Percentiles rank a stretch among this genome's conserved stretches.
Evolutionary conservation across 1,140 invertebrate genomes (phyloP).

Genomic region (Nixonia krombeini): DNA sequence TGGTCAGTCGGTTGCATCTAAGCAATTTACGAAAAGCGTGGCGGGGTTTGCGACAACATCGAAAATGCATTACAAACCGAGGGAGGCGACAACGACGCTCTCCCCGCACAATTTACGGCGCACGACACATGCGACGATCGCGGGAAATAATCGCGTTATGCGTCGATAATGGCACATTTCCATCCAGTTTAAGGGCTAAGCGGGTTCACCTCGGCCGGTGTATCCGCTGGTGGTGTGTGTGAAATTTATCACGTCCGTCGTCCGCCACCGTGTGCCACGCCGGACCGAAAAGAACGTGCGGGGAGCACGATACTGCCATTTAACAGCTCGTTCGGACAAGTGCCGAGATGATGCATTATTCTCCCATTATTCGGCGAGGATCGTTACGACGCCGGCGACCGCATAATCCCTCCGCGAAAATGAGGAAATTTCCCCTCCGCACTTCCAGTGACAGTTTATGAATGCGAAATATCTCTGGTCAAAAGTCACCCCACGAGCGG

Average conservation of each 20-base stretch:
- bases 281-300: conserved; percentile 20
- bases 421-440: conserved; percentile 11
- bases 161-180: conserved; percentile 26
- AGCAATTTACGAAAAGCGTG: no score
- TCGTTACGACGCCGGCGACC: conserved; percentile 27
- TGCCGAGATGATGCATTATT: conserved; percentile 22
- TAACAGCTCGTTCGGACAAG: conserved; percentile 43
- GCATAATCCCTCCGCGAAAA: conserved; percentile 27
- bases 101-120: not conserved
- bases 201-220: not conserved
- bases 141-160: not conserved
- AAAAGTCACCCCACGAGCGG: conserved; percentile 18
- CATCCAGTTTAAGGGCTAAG: conserved; percentile 27
- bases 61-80: not conserved
- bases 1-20: no score
- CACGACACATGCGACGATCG: not conserved
- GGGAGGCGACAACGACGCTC: not conserved
- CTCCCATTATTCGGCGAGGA: conserved; percentile 27
- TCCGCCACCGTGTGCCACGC: conserved; percentile 25
- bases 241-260: conserved; percentile 33
- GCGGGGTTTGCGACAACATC: no score
- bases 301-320: conserved; percentile 43
- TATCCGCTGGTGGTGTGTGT: conserved; percentile 26
- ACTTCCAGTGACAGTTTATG: conserved; percentile 25
- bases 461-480: conserved; percentile 24